Percentiles rank a stretch among this genome's conserved stretches.
These are phyloP conservation scores for Poecile montanus DNA, from an alignment of 2,797 vertebrate species.

Conservation along the genomic window DNA sequence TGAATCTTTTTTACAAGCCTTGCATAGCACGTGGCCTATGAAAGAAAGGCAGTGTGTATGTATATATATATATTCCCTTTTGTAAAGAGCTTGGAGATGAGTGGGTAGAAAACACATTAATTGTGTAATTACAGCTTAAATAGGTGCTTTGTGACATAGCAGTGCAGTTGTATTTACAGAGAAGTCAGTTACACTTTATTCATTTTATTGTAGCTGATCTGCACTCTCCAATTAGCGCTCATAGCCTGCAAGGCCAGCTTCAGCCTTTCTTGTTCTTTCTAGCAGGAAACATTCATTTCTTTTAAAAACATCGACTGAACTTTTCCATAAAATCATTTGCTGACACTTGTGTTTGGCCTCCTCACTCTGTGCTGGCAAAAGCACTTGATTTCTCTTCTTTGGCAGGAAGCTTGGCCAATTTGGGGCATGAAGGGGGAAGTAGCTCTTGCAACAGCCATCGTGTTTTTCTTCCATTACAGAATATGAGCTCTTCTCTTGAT, in stretches of 20 bases:
- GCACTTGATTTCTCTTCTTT: constrained; percentile 40
- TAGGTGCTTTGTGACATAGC: background rate
- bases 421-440: constrained; percentile 28
- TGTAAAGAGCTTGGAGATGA: background rate
- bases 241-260: background rate
- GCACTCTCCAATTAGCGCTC: background rate
- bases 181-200: background rate
- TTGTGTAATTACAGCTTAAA: background rate
- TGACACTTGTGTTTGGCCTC: constrained; percentile 12
- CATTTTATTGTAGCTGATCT: background rate
- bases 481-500: background rate
- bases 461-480: constrained; percentile 24
- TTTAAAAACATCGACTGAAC: background rate
- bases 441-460: background rate
- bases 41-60: background rate
- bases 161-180: background rate
- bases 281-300: background rate
- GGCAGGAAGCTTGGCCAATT: constrained; percentile 17
- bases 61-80: background rate
- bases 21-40: background rate
- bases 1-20: background rate
- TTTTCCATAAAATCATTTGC: constrained; percentile 39
- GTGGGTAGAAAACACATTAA: background rate
- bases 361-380: background rate
- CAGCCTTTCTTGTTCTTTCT: background rate